phyloP scores from a whole-genome alignment of 2,797 vertebrate genomes.

The Alcedo atthis region DNA sequence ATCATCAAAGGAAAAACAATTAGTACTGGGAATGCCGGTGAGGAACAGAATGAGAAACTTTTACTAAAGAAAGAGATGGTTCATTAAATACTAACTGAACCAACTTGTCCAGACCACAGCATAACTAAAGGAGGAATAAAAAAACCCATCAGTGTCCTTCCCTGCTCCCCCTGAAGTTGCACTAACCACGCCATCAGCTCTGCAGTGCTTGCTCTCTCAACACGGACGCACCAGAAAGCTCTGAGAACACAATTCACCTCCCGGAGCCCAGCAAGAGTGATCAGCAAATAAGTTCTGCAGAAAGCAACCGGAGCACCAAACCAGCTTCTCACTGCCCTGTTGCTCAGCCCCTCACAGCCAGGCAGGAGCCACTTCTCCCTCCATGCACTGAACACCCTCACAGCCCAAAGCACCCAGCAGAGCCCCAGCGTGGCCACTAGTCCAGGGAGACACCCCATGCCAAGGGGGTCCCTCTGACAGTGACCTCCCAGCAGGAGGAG shows the following conservation, averaged over 20 bases:
- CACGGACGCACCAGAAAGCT: neutral
- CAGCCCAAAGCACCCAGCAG: accelerated
- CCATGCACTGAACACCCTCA: accelerated
- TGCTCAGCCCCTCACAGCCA: neutral
- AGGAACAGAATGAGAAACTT: neutral
- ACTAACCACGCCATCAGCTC: neutral
- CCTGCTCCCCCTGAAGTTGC: neutral
- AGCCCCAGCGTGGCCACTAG: no score
- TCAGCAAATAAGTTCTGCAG: neutral
- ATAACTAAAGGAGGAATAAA: neutral
- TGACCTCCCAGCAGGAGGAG: accelerated
- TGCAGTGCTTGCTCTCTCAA: accelerated
- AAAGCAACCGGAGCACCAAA: neutral
- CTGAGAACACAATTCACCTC: accelerated
- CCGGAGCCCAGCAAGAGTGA: neutral
- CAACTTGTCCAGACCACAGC: neutral
- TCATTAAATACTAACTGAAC: neutral
- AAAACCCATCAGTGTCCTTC: neutral
- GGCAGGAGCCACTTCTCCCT: neutral
- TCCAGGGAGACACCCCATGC: accelerated
- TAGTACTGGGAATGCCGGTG: no score
- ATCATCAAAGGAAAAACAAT: no score
- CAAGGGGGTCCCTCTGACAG: neutral
- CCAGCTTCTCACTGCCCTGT: neutral
- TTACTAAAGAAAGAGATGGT: neutral